A percentile compares a stretch with the other conserved stretches of the same genome.
These are phyloP conservation scores for Andinoacara biseriatus DNA, from an alignment of 2,113 vertebrate genomes.

Conservation along the genomic window DNA sequence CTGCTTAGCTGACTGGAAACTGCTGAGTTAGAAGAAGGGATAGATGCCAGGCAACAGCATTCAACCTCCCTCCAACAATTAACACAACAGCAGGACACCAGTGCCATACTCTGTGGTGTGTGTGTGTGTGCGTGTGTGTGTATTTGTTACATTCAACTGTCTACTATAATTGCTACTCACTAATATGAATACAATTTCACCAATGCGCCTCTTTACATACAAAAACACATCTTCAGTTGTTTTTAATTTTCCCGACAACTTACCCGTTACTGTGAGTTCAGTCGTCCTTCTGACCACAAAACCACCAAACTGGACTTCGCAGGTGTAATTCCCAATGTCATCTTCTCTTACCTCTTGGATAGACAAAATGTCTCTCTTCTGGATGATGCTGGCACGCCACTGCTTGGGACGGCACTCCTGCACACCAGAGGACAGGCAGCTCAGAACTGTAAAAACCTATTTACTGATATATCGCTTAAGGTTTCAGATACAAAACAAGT, in stretches of 20 bases:
- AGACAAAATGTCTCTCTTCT: slow-evolving; percentile 88
- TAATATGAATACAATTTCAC: not conserved
- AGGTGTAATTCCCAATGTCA: slow-evolving; percentile 98
- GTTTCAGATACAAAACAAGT: slow-evolving; percentile 3
- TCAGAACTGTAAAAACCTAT: not conserved
- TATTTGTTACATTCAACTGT: slow-evolving; percentile 20
- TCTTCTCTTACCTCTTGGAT: slow-evolving; percentile 95
- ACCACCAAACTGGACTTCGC: slow-evolving; percentile 91
- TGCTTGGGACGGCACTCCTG: slow-evolving; percentile 83
- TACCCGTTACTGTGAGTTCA: slow-evolving; percentile 93
- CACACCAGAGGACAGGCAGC: slow-evolving; percentile 12
- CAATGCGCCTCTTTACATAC: not conserved
- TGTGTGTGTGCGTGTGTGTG: slow-evolving; percentile 19
- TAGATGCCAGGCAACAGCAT: slow-evolving; percentile 53
- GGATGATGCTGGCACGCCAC: slow-evolving; percentile 89
- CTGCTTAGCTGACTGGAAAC: slow-evolving; percentile 60
- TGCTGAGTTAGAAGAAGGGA: slow-evolving; percentile 68
- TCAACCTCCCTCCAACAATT: slow-evolving; percentile 67
- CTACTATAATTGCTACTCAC: slow-evolving; percentile 1
- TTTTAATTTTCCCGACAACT: slow-evolving; percentile 22
- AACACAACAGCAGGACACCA: slow-evolving; percentile 68
- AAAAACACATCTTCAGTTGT: not conserved
- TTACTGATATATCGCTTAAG: not conserved
- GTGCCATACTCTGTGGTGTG: slow-evolving; percentile 40
- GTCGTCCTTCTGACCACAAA: slow-evolving; percentile 94